Percentiles rank a stretch among this genome's conserved stretches.
These are phyloP conservation scores for Drosophila willistoni DNA, from an alignment of 1,140 invertebrate genomes.

Conservation along the genomic window DNA sequence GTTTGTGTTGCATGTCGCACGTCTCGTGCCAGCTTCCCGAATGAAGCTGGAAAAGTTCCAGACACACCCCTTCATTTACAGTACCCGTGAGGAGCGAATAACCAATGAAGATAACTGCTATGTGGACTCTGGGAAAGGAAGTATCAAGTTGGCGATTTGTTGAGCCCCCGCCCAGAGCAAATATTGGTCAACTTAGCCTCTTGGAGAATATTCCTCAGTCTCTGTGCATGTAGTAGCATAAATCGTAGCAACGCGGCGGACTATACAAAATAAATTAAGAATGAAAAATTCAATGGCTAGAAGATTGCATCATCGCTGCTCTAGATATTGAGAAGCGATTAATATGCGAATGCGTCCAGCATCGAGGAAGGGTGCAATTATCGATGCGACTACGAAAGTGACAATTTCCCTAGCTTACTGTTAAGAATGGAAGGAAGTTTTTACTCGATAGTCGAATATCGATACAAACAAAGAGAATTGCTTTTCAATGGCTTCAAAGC, in stretches of 20 bases:
- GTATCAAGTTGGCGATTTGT: constrained; percentile 41
- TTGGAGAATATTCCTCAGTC: constrained; percentile 16
- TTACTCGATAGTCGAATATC: constrained; percentile 7
- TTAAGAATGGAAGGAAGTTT: constrained; percentile 23
- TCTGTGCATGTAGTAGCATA: constrained; percentile 44
- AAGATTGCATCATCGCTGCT: constrained; percentile 59
- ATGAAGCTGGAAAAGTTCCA: constrained; percentile 11
- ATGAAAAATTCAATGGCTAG: constrained; percentile 28
- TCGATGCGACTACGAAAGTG: constrained; percentile 46
- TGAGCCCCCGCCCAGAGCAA: constrained; percentile 67
- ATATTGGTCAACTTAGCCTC: constrained; percentile 43
- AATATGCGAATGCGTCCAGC: constrained; percentile 59
- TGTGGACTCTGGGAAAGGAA: constrained; percentile 39
- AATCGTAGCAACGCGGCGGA: constrained; percentile 57
- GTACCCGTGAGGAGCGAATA: constrained; percentile 7
- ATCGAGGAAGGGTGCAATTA: constrained; percentile 30
- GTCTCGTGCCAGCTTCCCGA: constrained; percentile 33
- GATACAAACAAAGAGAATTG: constrained; percentile 36
- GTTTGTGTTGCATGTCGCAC: constrained; percentile 70
- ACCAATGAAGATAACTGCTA: constrained; percentile 68
- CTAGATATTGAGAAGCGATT: constrained; percentile 37
- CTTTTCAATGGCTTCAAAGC: constrained; percentile 50
- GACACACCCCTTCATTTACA: constrained; percentile 56
- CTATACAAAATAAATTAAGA: constrained; percentile 57
- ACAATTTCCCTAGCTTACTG: constrained; percentile 56